Conservation (phyloP, 2,888 invertebrate species). For the Mythimna pallens region DNA sequence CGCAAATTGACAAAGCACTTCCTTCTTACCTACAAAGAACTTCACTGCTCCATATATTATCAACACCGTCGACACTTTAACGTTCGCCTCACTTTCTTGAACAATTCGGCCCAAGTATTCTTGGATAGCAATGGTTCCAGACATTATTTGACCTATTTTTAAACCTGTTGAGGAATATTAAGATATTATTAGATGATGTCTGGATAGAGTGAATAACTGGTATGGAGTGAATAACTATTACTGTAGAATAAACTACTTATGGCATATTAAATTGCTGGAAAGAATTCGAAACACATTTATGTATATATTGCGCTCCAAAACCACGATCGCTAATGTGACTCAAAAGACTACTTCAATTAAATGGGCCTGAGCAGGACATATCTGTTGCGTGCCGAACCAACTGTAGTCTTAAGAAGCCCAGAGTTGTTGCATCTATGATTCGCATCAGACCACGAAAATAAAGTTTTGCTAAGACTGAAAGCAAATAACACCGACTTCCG, state of each 20-base stretch:
- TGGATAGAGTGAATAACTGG: too few species aligned
- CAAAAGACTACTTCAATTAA: neutral
- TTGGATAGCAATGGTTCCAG: conserved; percentile 77
- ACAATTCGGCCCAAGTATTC: conserved; percentile 82
- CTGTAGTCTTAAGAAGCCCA: too few species aligned
- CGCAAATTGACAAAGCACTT: neutral
- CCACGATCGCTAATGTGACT: neutral
- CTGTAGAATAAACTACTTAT: neutral
- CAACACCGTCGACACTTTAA: conserved; percentile 74
- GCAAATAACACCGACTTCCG: too few species aligned
- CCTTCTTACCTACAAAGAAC: conserved; percentile 66
- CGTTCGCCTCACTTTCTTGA: conserved; percentile 74
- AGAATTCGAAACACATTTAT: neutral
- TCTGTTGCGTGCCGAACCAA: neutral
- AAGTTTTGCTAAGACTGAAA: too few species aligned
- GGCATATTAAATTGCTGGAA: neutral
- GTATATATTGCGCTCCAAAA: neutral
- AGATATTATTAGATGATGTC: too few species aligned
- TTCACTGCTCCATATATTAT: conserved; percentile 79
- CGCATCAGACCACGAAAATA: too few species aligned
- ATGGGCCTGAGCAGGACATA: neutral
- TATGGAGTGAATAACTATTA: too few species aligned
- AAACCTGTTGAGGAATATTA: conserved; percentile 70
- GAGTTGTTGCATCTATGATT: too few species aligned
- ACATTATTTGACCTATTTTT: conserved; percentile 78